These are phyloP conservation scores for Antrozous pallidus DNA, from an alignment of 2,797 vertebrate species.

Conservation along the genomic window DNA sequence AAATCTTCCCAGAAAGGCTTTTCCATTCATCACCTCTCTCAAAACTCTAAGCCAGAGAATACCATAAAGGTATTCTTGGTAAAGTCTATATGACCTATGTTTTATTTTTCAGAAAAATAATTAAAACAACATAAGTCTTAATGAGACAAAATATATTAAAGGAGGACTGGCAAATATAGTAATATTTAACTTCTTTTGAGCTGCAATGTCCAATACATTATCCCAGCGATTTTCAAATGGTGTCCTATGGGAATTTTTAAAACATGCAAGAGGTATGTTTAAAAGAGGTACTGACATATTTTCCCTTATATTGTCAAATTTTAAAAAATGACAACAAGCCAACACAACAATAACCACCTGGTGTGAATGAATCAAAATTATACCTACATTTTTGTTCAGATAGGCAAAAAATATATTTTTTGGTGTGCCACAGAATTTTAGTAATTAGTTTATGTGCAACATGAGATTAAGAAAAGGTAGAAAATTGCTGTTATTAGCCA, in stretches of 20 bases:
- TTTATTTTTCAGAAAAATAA: not conserved
- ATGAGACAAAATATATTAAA: conserved; percentile 6
- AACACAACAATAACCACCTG: not conserved
- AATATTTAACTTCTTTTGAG: not conserved
- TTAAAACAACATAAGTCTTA: not conserved
- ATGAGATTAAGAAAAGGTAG: not conserved
- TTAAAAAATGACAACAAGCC: not conserved
- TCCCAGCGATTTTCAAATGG: not conserved
- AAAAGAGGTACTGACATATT: not conserved
- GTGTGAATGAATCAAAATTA: not conserved
- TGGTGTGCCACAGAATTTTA: not conserved
- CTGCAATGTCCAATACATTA: not conserved
- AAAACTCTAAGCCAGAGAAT: not conserved
- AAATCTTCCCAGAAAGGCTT: not conserved
- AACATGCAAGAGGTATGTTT: not conserved
- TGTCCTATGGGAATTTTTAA: not conserved
- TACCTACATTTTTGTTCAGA: not conserved
- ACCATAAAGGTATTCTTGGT: not conserved
- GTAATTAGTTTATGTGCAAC: not conserved
- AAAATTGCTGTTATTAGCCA: not conserved
- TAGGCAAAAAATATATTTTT: not conserved
- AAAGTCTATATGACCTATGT: not conserved
- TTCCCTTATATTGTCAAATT: not conserved
- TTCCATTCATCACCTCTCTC: not conserved
- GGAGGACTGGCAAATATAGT: not conserved